phyloP scores from a whole-genome alignment of 1,140 invertebrate genomes.

The Gyrodactylus salaris region DNA sequence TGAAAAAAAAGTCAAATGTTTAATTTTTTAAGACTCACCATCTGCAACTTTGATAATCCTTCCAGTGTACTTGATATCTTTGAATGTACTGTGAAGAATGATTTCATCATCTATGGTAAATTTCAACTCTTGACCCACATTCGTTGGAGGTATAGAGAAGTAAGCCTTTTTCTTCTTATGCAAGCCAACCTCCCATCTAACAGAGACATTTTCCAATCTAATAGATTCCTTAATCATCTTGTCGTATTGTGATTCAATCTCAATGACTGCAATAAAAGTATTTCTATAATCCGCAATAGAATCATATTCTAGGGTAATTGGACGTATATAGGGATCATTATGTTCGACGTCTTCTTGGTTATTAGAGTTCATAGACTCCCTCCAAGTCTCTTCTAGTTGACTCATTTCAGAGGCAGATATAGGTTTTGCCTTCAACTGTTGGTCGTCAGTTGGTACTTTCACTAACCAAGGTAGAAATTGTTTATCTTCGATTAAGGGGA shows the following conservation, averaged over 20 bases:
- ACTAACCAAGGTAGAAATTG: constrained; percentile 70
- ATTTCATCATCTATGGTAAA: constrained; percentile 98
- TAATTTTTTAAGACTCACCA: not conserved
- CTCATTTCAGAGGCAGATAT: constrained; percentile 83
- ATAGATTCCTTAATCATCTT: constrained; percentile 86
- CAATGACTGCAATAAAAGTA: constrained; percentile 79
- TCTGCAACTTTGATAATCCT: not conserved
- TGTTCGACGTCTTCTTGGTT: constrained; percentile 88
- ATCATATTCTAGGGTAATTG: constrained; percentile 40
- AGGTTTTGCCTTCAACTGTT: constrained; percentile 64
- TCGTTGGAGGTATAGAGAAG: constrained; percentile 80
- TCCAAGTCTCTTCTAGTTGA: constrained; percentile 90
- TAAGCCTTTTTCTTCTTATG: constrained; percentile 87
- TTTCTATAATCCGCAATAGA: constrained; percentile 97
- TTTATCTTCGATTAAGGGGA: constrained; percentile 71
- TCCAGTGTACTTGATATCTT: constrained; percentile 37
- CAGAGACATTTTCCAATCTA: constrained; percentile 86
- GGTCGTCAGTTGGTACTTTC: constrained; percentile 37
- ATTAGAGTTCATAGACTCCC: constrained; percentile 78
- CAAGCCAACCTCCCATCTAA: constrained; percentile 81
- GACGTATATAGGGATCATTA: constrained; percentile 76
- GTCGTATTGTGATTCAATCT: constrained; percentile 90
- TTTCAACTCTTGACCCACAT: constrained; percentile 63
- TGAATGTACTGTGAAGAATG: constrained; percentile 57
- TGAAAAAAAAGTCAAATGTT: not conserved